Evolutionary conservation across 2,113 vertebrate species (phyloP).

Genomic region (Myrmecobius fasciatus): DNA sequence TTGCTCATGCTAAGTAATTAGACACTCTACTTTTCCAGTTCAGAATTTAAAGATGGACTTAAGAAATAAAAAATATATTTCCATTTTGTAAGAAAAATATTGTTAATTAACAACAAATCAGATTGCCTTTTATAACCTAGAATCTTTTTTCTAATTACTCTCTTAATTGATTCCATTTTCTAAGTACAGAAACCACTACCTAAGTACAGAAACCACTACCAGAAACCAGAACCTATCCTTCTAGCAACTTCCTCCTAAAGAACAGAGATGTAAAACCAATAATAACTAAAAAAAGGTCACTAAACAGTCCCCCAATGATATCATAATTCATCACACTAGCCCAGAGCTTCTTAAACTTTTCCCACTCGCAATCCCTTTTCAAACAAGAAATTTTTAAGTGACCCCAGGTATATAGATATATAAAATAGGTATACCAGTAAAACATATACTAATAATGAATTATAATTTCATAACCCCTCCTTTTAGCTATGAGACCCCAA

Average conservation of each 20-base stretch:
- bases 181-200: background rate
- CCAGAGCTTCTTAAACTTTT: too few relatives aligned
- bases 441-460: too few relatives aligned
- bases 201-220: background rate
- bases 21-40: background rate
- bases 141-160: background rate
- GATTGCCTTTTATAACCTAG: background rate
- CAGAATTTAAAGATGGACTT: background rate
- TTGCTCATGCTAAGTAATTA: background rate
- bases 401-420: too few relatives aligned
- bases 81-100: background rate
- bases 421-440: too few relatives aligned
- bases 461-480: too few relatives aligned
- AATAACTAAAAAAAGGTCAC: background rate
- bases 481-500: too few relatives aligned
- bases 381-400: too few relatives aligned
- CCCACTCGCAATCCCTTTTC: too few relatives aligned
- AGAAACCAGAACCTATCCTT: background rate
- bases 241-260: background rate
- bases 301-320: background rate
- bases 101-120: background rate
- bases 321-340: background rate
- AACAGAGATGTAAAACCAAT: background rate
- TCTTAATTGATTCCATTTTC: background rate
- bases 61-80: background rate